phyloP scores from a whole-genome alignment of 2,113 vertebrate genomes.

The Cacatua alba region DNA sequence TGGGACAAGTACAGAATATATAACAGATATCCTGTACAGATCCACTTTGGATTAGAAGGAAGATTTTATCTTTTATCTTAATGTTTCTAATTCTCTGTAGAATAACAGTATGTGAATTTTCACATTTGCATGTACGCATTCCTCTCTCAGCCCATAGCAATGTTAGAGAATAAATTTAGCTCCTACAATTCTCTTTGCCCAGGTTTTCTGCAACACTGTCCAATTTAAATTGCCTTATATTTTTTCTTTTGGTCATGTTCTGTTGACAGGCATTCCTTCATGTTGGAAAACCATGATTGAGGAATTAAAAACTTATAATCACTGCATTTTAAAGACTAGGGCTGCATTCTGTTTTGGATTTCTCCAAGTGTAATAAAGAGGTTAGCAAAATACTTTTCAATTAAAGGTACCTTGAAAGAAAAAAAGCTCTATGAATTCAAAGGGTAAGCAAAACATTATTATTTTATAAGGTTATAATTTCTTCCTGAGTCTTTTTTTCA shows the following conservation, averaged over 20 bases:
- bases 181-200: background rate
- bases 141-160: background rate
- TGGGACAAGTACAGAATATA: conserved; percentile 19
- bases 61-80: conserved; percentile 4
- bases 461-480: background rate
- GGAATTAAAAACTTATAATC: background rate
- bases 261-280: background rate
- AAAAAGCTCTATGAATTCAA: background rate
- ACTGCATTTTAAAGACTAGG: background rate
- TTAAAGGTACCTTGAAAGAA: background rate
- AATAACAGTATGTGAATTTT: background rate
- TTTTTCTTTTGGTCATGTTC: background rate
- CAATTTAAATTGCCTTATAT: background rate
- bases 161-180: background rate
- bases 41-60: background rate
- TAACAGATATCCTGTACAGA: background rate
- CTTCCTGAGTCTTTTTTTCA: background rate
- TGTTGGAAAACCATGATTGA: background rate
- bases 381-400: background rate
- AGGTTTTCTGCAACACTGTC: background rate
- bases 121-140: background rate
- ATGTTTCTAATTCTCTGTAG: background rate
- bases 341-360: background rate
- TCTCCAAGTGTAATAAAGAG: background rate
- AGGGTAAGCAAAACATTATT: background rate